These are phyloP conservation scores for Pecten maximus DNA, from an alignment of 2,888 invertebrate genomes.

Conservation along the genomic window DNA sequence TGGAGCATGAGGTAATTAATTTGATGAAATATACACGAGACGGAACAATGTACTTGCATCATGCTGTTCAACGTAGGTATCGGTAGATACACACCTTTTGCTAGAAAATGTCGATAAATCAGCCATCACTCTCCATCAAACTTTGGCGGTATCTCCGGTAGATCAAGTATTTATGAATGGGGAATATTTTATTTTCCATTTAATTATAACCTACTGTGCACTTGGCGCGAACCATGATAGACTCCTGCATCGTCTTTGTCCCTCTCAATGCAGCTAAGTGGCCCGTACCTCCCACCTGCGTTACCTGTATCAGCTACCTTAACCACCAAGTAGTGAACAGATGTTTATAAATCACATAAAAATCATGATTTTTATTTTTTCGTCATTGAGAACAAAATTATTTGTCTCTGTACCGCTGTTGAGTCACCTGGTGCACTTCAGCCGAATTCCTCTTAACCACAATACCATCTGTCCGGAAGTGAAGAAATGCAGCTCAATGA, in stretches of 20 bases:
- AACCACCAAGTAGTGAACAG: not conserved
- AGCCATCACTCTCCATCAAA: not conserved
- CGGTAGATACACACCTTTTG: not conserved
- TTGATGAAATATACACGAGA: too few relatives aligned
- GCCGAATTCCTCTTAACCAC: not conserved
- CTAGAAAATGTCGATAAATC: not conserved
- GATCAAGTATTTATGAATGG: not conserved
- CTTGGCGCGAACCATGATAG: not conserved
- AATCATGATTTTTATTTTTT: not conserved
- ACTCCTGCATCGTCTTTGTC: not conserved
- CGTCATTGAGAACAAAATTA: not conserved
- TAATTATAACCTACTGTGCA: not conserved
- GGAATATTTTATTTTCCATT: not conserved
- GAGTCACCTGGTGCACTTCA: constrained; percentile 13
- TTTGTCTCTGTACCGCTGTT: not conserved
- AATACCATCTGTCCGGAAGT: constrained; percentile 30
- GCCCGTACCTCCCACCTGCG: not conserved
- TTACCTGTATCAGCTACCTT: not conserved
- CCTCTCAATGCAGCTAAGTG: not conserved
- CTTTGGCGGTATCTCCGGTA: not conserved
- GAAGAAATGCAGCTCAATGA: constrained; percentile 5
- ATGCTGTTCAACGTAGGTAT: not conserved
- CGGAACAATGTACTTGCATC: too few relatives aligned
- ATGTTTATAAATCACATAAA: not conserved
- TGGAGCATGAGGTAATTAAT: too few relatives aligned